A percentile compares a stretch with the other conserved stretches of the same genome.
These are phyloP conservation scores for Tethya wilhelma DNA, from an alignment of 37 sponge, comb jelly and placozoan species.

Conservation along the genomic window DNA sequence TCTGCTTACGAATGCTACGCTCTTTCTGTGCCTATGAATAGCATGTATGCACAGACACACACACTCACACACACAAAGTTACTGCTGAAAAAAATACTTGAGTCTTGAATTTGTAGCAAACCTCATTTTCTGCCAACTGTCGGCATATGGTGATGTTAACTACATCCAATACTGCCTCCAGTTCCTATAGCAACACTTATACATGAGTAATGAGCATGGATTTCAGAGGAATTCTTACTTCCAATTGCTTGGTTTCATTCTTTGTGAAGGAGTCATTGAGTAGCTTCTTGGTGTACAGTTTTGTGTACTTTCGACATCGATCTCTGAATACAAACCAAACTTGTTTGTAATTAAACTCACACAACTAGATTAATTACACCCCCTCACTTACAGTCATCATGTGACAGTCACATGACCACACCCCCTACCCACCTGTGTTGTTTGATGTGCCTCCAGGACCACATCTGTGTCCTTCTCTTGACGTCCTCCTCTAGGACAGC, in stretches of 20 bases:
- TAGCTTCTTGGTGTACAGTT: constrained; percentile 59
- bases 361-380: neutral
- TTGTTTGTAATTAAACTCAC: neutral
- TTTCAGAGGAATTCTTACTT: neutral
- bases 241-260: neutral
- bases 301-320: constrained; percentile 34
- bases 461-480: constrained; percentile 48
- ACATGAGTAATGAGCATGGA: neutral
- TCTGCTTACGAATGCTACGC: neutral
- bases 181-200: constrained; percentile 42
- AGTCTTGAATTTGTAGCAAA: neutral
- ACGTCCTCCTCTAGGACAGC: constrained; percentile 76
- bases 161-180: constrained; percentile 68
- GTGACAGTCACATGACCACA: neutral
- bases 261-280: neutral
- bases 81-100: too few relatives aligned
- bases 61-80: too few relatives aligned
- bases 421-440: constrained; percentile 62
- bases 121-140: constrained; percentile 64
- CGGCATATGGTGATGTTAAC: constrained; percentile 72
- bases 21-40: constrained; percentile 16
- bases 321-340: constrained; percentile 3
- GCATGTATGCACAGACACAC: too few relatives aligned
- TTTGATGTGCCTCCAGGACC: constrained; percentile 86
- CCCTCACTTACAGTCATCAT: neutral